Percentiles rank a stretch among this genome's conserved stretches.
Conservation (phyloP, 2,113 vertebrate genomes). For the Prunella fulvescens region DNA sequence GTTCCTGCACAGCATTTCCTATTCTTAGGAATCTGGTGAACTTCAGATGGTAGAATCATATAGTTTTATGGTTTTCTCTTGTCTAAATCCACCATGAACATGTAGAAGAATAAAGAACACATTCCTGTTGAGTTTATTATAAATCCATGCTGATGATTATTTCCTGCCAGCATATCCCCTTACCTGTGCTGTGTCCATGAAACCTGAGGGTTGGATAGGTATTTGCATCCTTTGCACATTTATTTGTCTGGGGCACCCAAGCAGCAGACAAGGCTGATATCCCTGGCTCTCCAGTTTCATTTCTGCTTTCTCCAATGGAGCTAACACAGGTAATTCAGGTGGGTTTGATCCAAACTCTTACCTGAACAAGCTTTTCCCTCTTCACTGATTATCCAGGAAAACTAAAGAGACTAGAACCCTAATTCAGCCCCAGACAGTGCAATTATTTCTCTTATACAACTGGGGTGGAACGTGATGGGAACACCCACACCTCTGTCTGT, state of each 20-base stretch:
- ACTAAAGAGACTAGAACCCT: not conserved
- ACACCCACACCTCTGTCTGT: not conserved
- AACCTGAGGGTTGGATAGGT: fast-evolving
- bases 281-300: not conserved
- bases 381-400: not conserved
- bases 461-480: not conserved
- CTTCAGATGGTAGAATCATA: not conserved
- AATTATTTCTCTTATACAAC: not conserved
- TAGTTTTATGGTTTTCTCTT: not conserved
- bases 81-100: not conserved
- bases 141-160: not conserved
- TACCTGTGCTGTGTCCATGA: not conserved
- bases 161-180: not conserved
- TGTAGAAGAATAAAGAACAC: not conserved
- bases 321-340: too few species aligned
- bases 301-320: not conserved
- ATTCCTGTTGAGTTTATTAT: not conserved
- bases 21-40: not conserved
- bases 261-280: not conserved
- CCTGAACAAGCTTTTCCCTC: not conserved
- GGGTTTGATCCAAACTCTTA: not conserved
- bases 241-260: not conserved
- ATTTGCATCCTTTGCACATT: not conserved
- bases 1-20: not conserved
- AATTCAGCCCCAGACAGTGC: not conserved